Conservation (phyloP, 1,140 invertebrate genomes). For the Drosophila obscura region DNA sequence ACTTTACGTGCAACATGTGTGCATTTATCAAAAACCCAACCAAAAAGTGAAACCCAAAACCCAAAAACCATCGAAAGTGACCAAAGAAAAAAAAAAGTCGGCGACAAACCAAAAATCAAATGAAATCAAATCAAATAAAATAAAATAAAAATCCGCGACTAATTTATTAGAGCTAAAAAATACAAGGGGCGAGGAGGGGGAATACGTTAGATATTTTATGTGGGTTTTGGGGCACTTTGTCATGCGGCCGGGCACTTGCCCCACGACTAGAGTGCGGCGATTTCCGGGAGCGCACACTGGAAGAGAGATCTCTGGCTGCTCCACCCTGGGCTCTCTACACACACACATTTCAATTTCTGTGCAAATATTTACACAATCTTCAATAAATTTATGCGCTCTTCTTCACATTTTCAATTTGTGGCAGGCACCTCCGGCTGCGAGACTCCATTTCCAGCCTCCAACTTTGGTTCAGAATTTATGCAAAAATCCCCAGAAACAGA, state of each 20-base stretch:
- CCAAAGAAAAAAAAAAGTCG: constrained; percentile 42
- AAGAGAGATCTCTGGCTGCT: background rate
- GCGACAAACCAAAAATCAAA: constrained; percentile 59
- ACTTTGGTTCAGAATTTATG: constrained; percentile 61
- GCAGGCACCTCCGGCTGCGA: constrained; percentile 29
- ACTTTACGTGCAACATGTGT: constrained; percentile 58
- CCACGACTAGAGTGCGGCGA: background rate
- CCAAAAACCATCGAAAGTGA: constrained; percentile 70
- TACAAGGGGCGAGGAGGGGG: background rate
- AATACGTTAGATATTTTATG: background rate
- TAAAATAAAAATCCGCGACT: constrained; percentile 30
- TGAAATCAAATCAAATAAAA: constrained; percentile 34
- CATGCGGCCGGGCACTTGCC: no score
- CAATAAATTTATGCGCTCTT: constrained; percentile 81
- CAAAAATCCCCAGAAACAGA: constrained; percentile 48
- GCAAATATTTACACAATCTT: constrained; percentile 80
- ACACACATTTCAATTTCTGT: constrained; percentile 58
- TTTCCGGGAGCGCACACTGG: constrained; percentile 19
- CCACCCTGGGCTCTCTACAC: constrained; percentile 22
- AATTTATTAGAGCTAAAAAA: constrained; percentile 20
- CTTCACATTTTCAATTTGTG: constrained; percentile 81
- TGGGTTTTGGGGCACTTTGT: background rate
- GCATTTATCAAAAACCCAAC: constrained; percentile 62
- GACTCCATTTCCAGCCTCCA: no score
- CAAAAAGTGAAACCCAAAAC: constrained; percentile 56